Conservation (phyloP, 2,888 invertebrate species). For the Crepidodera aurea region DNA sequence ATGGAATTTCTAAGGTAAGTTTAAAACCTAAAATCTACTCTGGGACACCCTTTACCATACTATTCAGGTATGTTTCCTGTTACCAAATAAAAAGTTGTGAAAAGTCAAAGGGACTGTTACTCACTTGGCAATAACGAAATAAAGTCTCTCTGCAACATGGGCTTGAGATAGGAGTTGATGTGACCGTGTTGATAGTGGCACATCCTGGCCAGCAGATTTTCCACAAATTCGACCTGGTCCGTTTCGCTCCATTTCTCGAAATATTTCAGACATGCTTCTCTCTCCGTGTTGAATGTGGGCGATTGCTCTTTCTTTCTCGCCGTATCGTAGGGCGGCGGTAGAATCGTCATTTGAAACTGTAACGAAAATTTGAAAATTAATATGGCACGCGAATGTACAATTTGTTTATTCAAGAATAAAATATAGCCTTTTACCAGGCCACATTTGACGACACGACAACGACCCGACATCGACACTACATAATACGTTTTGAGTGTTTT, state of each 20-base stretch:
- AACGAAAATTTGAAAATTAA: not conserved
- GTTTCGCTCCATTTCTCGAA: slow-evolving; percentile 93
- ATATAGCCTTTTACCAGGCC: too few relatives aligned
- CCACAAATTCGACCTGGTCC: slow-evolving; percentile 94
- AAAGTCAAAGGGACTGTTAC: too few relatives aligned
- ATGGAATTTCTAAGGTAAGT: too few relatives aligned
- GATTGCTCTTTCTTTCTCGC: slow-evolving; percentile 76
- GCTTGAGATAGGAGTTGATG: slow-evolving; percentile 96
- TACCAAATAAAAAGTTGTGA: too few relatives aligned
- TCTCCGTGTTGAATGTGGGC: slow-evolving; percentile 78
- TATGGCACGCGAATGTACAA: too few relatives aligned
- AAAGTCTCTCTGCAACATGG: slow-evolving; percentile 99
- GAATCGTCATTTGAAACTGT: slow-evolving; percentile 69
- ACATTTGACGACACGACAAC: too few relatives aligned
- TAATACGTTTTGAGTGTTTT: too few relatives aligned
- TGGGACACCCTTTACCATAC: too few relatives aligned
- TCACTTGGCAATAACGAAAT: slow-evolving; percentile 97
- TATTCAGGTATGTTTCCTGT: too few relatives aligned
- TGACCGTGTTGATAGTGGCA: slow-evolving; percentile 99
- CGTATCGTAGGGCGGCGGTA: slow-evolving; percentile 70
- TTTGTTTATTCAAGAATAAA: too few relatives aligned
- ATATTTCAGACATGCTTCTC: slow-evolving; percentile 83
- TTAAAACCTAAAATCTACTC: too few relatives aligned
- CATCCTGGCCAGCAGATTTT: slow-evolving; percentile 93
- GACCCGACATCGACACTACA: too few relatives aligned